Base-by-base conservation (phyloP, 2,113 vertebrate species). In the Coptodon rendalli region DNA sequence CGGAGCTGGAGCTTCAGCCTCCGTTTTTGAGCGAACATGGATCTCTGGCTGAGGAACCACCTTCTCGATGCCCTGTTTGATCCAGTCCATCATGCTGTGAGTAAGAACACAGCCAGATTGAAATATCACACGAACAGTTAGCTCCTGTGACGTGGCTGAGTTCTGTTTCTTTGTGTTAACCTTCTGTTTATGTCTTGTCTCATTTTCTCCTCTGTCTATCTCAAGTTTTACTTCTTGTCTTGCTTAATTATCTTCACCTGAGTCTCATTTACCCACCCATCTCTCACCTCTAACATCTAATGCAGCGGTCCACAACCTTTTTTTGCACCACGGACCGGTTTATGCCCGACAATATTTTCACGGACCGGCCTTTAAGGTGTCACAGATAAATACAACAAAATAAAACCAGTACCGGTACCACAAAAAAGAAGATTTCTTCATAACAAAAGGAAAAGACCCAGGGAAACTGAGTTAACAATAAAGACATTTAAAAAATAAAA, bases 61-160 rank as follows among this genome's bases (percentile, higher is more conserved):
- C 84, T 95, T 97, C 91, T 94, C 96, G 1, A 97, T 89, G 1
- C 95, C 93, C 0, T 95, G 94, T 82, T 96, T 97, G 22, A 97
- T 85, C 96, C 96, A 97, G 2, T 93, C 91, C 1, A 97, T 93
- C 82, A 97, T 85, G 7, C 96, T 97, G 91, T 38, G 40, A 6
- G 2, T 38, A 86, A 2, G 86, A 31, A 87, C 13, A 29, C 48
- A 50, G 22, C 14, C n/a, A 71, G 17, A n/a, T 22, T 22, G 22
- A 76, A 48, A 76, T 76, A 48, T 73, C 6, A 4, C 38, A 29
- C 1, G 4, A 29, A 7, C 43, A 76, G 22, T 73, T 73, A 2
- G 22, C 24, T 6, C 3, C 36, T 36, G 31, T 71, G 36, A 4
- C 1, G 13, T 43, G 2, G 36, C n/a, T 3, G 40, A 76, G 40